These are phyloP conservation scores for Fragum fragum DNA, from an alignment of 2,888 invertebrate genomes.

Conservation along the genomic window DNA sequence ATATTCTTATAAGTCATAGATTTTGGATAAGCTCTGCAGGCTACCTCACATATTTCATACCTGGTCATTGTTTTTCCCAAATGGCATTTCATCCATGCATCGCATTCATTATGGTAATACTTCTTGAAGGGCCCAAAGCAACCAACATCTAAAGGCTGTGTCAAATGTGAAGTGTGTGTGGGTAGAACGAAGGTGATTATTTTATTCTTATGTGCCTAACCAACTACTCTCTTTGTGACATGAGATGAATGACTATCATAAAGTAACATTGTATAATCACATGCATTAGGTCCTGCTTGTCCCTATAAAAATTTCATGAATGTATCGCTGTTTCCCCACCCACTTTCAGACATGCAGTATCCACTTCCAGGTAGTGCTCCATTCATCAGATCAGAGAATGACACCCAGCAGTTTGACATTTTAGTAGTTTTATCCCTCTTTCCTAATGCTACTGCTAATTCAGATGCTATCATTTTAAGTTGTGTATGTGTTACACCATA, in stretches of 20 bases:
- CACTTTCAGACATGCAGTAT: neutral
- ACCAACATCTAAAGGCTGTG: neutral
- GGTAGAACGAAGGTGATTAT: neutral
- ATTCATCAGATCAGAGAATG: neutral
- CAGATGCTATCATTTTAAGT: slow-evolving; percentile 3
- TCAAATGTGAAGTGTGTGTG: slow-evolving; percentile 9
- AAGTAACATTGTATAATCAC: neutral
- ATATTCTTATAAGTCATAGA: neutral
- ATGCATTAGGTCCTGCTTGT: neutral
- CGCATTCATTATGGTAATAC: neutral
- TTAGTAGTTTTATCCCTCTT: neutral
- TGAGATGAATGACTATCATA: neutral
- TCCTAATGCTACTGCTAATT: slow-evolving; percentile 16
- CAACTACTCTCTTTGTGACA: neutral
- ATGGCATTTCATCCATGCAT: neutral
- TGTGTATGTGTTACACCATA: slow-evolving; percentile 12
- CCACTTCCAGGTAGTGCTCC: neutral
- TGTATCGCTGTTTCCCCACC: neutral
- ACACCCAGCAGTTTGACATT: slow-evolving; percentile 31
- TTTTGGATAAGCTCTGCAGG: neutral
- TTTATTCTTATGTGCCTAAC: neutral
- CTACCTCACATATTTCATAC: neutral
- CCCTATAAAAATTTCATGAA: neutral
- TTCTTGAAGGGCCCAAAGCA: neutral
- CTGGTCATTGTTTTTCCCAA: neutral